Conservation (phyloP, 2,797 vertebrate species). For the Cichlasoma orientale region DNA sequence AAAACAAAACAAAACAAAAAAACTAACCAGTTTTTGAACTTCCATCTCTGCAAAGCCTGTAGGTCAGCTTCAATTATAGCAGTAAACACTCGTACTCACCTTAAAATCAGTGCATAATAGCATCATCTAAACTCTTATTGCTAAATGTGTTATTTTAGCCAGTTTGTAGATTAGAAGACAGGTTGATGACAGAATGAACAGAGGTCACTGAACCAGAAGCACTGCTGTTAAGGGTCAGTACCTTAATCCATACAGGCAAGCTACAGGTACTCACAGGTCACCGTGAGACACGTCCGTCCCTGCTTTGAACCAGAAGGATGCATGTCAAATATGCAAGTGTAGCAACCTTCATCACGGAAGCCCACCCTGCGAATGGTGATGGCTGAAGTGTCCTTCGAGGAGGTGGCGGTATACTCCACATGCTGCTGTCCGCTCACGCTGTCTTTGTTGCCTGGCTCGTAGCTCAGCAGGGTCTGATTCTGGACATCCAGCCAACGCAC, state of each 20-base stretch:
- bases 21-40: background rate
- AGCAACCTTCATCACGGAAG: slow-evolving; percentile 83
- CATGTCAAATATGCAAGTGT: slow-evolving; percentile 83
- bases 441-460: slow-evolving; percentile 70
- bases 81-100: background rate
- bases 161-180: background rate
- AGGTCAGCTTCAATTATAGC: background rate
- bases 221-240: background rate
- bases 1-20: too few species aligned
- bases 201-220: background rate
- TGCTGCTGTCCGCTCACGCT: slow-evolving; percentile 81
- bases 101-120: background rate
- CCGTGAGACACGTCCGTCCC: slow-evolving; percentile 77
- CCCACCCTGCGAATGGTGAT: slow-evolving; percentile 79
- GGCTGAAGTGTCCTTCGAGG: slow-evolving; percentile 69
- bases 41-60: background rate
- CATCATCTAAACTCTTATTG: background rate
- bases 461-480: slow-evolving; percentile 79
- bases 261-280: slow-evolving; percentile 71
- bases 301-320: slow-evolving; percentile 72
- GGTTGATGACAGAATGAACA: background rate
- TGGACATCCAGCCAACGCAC: slow-evolving; percentile 80
- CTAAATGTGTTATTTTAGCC: background rate
- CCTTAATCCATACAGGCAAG: background rate
- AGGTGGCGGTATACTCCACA: slow-evolving; percentile 71